Conservation (phyloP, 2,797 vertebrate species). For the Helicolenus hilgendorfi region DNA sequence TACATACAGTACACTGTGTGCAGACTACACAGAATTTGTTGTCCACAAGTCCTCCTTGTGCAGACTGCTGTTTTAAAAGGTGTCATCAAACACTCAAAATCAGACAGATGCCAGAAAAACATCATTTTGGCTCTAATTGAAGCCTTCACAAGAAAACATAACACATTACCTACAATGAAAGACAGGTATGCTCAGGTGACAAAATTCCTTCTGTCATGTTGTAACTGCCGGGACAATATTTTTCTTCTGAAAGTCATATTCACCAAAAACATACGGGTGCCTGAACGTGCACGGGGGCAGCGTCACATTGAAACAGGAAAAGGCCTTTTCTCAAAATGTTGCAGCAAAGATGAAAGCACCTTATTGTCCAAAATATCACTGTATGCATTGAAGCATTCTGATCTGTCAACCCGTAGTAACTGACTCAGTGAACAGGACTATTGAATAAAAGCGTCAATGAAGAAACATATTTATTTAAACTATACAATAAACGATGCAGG, state of each 20-base stretch:
- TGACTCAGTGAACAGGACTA: not conserved
- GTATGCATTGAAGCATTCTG: not conserved
- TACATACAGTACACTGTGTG: not conserved
- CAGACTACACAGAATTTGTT: not conserved
- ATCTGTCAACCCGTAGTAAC: not conserved
- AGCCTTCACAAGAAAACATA: conserved; percentile 46
- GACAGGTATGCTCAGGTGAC: conserved; percentile 24
- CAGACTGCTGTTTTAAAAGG: conserved; percentile 45
- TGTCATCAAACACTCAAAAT: conserved; percentile 55
- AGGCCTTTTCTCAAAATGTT: not conserved
- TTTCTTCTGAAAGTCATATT: not conserved
- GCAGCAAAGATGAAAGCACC: not conserved
- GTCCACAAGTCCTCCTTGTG: not conserved
- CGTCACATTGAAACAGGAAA: not conserved
- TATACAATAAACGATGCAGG: not conserved
- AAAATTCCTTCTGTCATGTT: conserved; percentile 12
- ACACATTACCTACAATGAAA: conserved; percentile 17
- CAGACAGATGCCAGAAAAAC: conserved; percentile 49
- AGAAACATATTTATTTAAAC: not conserved
- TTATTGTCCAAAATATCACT: not conserved
- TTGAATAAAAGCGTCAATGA: not conserved
- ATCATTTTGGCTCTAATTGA: conserved; percentile 55
- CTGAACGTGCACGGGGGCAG: not conserved
- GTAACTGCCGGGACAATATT: not conserved
- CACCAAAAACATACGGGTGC: not conserved